Percentiles rank a stretch among this genome's conserved stretches.
Conservation (phyloP, 2,113 vertebrate species). For the Sakesphorus luctuosus region DNA sequence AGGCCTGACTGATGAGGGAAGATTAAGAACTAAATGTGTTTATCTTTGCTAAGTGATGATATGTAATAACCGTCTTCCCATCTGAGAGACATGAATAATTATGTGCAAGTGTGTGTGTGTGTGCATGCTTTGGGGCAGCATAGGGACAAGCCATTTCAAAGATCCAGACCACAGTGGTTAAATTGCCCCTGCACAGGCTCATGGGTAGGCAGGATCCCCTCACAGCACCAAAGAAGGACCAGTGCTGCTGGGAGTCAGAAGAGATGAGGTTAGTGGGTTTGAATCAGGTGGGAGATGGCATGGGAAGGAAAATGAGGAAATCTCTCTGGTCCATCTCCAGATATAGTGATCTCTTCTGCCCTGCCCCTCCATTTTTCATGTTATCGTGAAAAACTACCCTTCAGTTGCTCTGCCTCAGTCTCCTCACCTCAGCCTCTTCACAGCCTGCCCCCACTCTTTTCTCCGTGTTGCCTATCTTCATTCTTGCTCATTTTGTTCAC, state of each 20-base stretch:
- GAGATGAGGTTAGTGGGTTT: background rate
- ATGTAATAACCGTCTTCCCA: constrained; percentile 31
- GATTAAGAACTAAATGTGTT: constrained; percentile 46
- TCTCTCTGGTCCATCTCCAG: background rate
- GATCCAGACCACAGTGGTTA: background rate
- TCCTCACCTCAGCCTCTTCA: background rate
- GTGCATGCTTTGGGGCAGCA: background rate
- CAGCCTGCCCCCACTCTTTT: background rate
- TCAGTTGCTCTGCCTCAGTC: background rate
- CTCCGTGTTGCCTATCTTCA: background rate
- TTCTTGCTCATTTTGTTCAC: background rate
- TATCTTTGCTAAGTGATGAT: constrained; percentile 58
- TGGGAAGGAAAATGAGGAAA: background rate
- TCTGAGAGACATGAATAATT: constrained; percentile 4
- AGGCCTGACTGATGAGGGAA: constrained; percentile 16
- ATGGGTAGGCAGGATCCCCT: background rate
- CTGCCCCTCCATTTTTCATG: background rate
- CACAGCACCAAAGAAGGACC: background rate
- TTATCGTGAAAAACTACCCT: background rate
- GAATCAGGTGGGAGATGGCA: background rate
- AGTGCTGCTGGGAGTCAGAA: background rate
- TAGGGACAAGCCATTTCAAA: background rate
- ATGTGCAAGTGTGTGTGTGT: background rate
- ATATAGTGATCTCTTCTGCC: background rate
- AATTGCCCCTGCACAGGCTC: background rate